These are phyloP conservation scores for Campoplex nolae DNA, from an alignment of 2,888 invertebrate genomes.

Conservation along the genomic window DNA sequence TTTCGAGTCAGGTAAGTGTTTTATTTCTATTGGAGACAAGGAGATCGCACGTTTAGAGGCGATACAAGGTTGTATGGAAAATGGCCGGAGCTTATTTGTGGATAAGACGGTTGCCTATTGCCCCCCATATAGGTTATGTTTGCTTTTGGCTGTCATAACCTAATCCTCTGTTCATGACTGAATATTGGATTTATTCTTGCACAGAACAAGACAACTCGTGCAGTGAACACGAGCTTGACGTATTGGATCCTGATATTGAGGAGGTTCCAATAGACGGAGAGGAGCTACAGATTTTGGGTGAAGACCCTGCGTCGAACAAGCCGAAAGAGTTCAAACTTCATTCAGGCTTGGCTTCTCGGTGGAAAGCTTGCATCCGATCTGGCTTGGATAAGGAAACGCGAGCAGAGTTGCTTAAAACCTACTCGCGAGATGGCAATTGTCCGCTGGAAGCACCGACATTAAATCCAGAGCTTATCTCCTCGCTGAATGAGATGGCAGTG, in stretches of 20 bases:
- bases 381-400: constrained; percentile 40
- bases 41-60: constrained; percentile 49
- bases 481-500: constrained; percentile 49
- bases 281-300: constrained; percentile 25
- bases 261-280: constrained; percentile 38
- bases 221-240: constrained; percentile 21
- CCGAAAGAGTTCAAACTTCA: constrained; percentile 42
- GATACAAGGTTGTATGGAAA: constrained; percentile 19
- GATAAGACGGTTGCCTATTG: constrained; percentile 32
- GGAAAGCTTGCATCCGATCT: constrained; percentile 50
- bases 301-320: constrained; percentile 16
- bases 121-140: constrained; percentile 30
- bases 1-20: constrained; percentile 27
- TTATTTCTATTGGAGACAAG: not conserved
- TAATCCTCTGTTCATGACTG: constrained; percentile 6
- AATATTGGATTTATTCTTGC: constrained; percentile 26
- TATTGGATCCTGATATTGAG: not conserved
- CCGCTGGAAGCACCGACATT: constrained; percentile 49
- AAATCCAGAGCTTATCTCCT: constrained; percentile 37
- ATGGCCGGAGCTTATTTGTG: constrained; percentile 33
- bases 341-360: constrained; percentile 45
- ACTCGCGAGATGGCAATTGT: too few species aligned
- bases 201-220: too few species aligned
- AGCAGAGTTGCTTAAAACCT: constrained; percentile 3
- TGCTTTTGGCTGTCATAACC: not conserved